These are phyloP conservation scores for Zeus faber DNA, from an alignment of 2,113 vertebrate genomes.

Conservation along the genomic window DNA sequence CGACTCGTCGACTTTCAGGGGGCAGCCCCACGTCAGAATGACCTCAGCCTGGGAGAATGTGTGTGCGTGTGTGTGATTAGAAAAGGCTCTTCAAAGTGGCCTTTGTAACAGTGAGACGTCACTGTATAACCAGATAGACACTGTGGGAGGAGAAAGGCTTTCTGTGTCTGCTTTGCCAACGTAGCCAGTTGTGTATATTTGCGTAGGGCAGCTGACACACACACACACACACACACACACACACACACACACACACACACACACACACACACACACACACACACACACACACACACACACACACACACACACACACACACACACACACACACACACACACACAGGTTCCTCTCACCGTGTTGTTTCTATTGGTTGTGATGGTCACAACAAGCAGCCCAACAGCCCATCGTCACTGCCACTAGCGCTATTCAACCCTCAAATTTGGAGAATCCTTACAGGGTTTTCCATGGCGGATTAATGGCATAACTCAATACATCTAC, in stretches of 20 bases:
- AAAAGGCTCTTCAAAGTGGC: conserved; percentile 12
- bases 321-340: background rate
- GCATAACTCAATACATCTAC: no score
- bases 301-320: background rate
- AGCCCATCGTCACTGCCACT: no score
- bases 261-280: background rate
- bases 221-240: background rate
- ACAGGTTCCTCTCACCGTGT: no score
- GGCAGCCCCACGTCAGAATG: conserved; percentile 27
- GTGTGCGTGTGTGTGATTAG: conserved; percentile 7
- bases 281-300: conserved; percentile 1
- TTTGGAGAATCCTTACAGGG: no score
- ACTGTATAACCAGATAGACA: background rate
- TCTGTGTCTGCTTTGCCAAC: conserved; percentile 3
- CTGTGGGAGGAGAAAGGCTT: conserved; percentile 1
- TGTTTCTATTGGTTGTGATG: no score
- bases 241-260: conserved; percentile 6
- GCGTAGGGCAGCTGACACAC: background rate
- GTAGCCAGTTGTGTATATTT: background rate
- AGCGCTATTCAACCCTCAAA: no score
- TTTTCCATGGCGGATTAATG: no score
- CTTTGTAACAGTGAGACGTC: conserved; percentile 8
- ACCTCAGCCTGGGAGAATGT: conserved; percentile 1
- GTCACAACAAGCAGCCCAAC: no score
- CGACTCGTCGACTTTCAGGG: no score